Base-by-base conservation (phyloP, 2,113 vertebrate genomes). In the Rhea pennata region DNA sequence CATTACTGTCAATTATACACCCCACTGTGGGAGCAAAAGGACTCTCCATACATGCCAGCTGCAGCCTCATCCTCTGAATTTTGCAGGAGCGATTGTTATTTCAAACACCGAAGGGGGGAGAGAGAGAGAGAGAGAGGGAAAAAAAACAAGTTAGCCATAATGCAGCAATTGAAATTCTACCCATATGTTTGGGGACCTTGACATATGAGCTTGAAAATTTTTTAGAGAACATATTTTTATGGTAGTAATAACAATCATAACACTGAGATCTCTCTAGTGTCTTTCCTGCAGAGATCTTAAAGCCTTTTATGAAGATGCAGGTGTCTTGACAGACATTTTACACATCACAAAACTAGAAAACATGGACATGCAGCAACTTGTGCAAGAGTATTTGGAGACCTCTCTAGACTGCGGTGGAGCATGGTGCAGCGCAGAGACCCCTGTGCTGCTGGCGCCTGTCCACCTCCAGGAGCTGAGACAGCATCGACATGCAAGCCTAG, bases 1-100 rank as follows among this genome's bases (percentile, higher is more conserved):
- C 92, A 86, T 95, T 95, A 88, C 94, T 91, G 90, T 95, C 97
- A 93, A 65, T 95, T 91, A 90, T 17, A 53, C 71, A 62, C 24
- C 87, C 89, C 58, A 73, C 58, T 44, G 94, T 40, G 92, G 87
- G 67, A 84, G 70, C 84, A 79, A 61, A 66, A 90, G 39, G 87
- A 69, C 78, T 26, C 67, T 77, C 31, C 76, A 58, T 7, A 11
- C 62, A 4, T 8, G 48, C 36, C 72, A 74, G 70, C 78, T 78
- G 78, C 86, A 87, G 62, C 39, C 48, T 76, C 75, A 65, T 0
- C 86, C 84, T 59, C 66, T 9, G 40, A 29, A 9, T 27, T 17
- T 48, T 81, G 80, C 70, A 92, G 15, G 59, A 54, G 29, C 8
- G 8, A 26, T 58, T 58, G 79, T 62, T 46, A 71, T 72, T 76